A percentile compares a stretch with the other conserved stretches of the same genome.
Conservation (phyloP, 2,888 invertebrate species). For the Athalia circularis region DNA sequence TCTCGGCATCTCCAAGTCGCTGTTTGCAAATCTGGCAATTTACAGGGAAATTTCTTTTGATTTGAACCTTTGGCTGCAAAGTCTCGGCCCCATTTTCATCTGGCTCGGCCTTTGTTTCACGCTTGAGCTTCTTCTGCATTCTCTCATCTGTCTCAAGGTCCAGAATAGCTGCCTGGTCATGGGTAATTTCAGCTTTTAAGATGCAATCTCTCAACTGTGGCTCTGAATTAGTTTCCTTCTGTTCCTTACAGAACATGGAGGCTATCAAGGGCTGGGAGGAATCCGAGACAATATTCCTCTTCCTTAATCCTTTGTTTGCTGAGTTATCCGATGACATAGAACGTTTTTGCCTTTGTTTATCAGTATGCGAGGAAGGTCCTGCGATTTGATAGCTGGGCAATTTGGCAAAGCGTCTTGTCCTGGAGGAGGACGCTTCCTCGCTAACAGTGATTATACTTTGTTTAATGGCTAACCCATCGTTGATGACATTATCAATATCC, state of each 20-base stretch:
- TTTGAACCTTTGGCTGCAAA: neutral
- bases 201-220: neutral
- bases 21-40: slow-evolving; percentile 76
- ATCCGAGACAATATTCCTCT: neutral
- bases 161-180: neutral
- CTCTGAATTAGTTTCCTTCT: neutral
- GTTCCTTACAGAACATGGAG: neutral
- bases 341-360: neutral
- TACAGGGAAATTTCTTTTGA: slow-evolving; percentile 31
- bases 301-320: neutral
- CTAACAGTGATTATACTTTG: neutral
- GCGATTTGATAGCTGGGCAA: neutral
- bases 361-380: neutral
- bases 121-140: slow-evolving; percentile 48
- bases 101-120: slow-evolving; percentile 5
- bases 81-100: neutral
- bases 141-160: neutral
- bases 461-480: slow-evolving; percentile 11
- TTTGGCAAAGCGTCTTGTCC: neutral
- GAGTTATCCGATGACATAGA: neutral
- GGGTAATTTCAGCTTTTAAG: neutral
- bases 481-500: neutral
- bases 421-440: neutral
- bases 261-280: neutral
- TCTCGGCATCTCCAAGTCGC: slow-evolving; percentile 73